Base-by-base conservation (phyloP, 2,888 invertebrate genomes). In the Trissolcus japonicus region DNA sequence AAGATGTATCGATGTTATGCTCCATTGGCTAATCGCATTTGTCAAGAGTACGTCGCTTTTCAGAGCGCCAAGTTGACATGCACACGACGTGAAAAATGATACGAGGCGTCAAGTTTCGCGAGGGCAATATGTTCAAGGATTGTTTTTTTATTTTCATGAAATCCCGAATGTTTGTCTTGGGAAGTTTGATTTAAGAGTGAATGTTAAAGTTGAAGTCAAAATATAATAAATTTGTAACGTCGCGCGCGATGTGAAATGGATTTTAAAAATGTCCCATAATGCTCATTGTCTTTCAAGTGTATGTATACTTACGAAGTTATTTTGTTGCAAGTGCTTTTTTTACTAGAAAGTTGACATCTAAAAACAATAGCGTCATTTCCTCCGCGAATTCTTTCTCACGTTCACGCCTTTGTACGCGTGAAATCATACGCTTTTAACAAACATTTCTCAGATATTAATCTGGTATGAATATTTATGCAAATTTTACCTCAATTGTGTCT, bases 391-490 rank as follows among this genome's bases (percentile, higher is more conserved):
- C 46, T 55, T 67, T 74, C 74, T 53, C 74, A 62, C 62, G 67
- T 67, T 67, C 67, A 46, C 67, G 35, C 74, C 57, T 67, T 67
- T 53, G 62, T 57, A 21, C 35, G 46, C 43, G 67, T 67, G 56
- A 74, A 67, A 67, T 51, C 62, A 56, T 67, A 67, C 40, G 7
- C 13, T 43, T 74, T 67, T 46, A 67, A 50, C 62, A 62, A 74
- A 62, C 67, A 67, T 57, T 73, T 73, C 67, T 57, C 3, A 51
- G 74, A 74, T 62, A 74, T 53, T 57, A 66, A 74, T 74, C 74
- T 62, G 6, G 48, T 61, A 67, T 67, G 62, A 74, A 67, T 74
- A 67, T 67, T 74, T 62, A 74, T 74, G 62, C 57, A 53, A 62
- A 67, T 62, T 50, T n/a, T 21, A 50, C 43, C 61, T 51, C 13